phyloP scores from a whole-genome alignment of 2,888 invertebrate genomes.

The Mylabris sibirica region DNA sequence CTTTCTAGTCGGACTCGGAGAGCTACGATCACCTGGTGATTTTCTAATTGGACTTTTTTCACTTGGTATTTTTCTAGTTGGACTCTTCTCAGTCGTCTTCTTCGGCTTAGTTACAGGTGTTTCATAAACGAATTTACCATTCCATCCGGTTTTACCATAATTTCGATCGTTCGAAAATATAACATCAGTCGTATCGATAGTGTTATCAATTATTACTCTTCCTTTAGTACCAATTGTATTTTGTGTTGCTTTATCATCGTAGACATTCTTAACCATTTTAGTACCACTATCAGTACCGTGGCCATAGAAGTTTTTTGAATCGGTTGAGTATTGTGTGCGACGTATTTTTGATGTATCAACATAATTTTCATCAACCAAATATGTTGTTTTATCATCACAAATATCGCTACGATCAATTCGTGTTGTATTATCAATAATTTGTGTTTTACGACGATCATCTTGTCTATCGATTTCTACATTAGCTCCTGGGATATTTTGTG shows the following conservation, averaged over 20 bases:
- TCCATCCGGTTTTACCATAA: slow-evolving; percentile 60
- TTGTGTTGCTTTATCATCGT: slow-evolving; percentile 56
- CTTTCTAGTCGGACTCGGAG: slow-evolving; percentile 19
- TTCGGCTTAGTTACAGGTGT: slow-evolving; percentile 37
- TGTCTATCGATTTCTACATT: not conserved
- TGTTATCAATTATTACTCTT: slow-evolving; percentile 63
- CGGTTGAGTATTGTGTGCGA: slow-evolving; percentile 45
- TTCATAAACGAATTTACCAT: slow-evolving; percentile 58
- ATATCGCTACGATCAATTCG: slow-evolving; percentile 3
- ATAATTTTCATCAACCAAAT: slow-evolving; percentile 50
- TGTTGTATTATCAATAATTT: slow-evolving; percentile 2
- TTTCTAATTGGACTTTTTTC: slow-evolving; percentile 17
- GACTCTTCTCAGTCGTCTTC: slow-evolving; percentile 25
- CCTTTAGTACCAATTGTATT: slow-evolving; percentile 59
- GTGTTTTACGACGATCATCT: slow-evolving; percentile 12
- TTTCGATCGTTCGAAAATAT: slow-evolving; percentile 58
- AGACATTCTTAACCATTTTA: slow-evolving; percentile 54
- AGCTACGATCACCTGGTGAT: slow-evolving; percentile 19
- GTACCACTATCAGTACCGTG: slow-evolving; percentile 51
- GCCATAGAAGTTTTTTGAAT: slow-evolving; percentile 56
- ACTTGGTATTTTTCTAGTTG: slow-evolving; percentile 18
- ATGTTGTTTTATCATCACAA: slow-evolving; percentile 23
- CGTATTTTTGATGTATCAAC: slow-evolving; percentile 49
- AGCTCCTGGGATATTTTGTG: slow-evolving; percentile 36
- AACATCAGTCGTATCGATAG: slow-evolving; percentile 60